Base-by-base conservation (phyloP, 2,888 invertebrate genomes). In the Rhingia campestris region DNA sequence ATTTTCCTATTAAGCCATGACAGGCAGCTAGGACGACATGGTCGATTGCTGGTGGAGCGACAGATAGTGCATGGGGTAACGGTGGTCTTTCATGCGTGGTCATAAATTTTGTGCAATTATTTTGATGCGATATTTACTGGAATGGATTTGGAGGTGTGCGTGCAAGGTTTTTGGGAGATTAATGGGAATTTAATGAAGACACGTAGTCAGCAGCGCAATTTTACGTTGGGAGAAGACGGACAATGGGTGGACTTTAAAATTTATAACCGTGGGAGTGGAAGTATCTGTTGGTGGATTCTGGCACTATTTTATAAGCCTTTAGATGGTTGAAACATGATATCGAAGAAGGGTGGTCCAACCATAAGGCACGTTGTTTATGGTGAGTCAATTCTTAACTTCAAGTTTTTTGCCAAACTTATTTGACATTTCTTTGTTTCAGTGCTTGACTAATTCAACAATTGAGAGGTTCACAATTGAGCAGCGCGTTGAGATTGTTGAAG, bases 41-140 rank as follows among this genome's bases (percentile, higher is more conserved):
- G 5, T 67, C 49, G 51, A 43, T 58, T 41, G 41, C 6, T 14
- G 30, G 37, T 22, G 10, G 53, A 45, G 47, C 35, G 33, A 39
- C 51, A 14, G 6, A 30, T 12, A 9, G 12, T 32, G 32, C 32
- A 47, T 47, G 58, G 41, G 7, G 10, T 49, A 22, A 45, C 59
- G 58, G 54, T 7, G 53, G 61, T 58, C 63, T 85, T 81, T 85
- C 85, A 81, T 85, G 85, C 81, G 85, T 85, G 85, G 53, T 67
- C 72, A 76, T 81, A 72, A 81, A 72, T 85, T 84, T 76, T 70
- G 76, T 81, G 81, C 85, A 85, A 85, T 85, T 85, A 84, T 80
- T 79, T 80, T 84, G 80, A 80, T 84, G 70, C 66, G 84, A 75
- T 80, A 84, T 80, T 74, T 80, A 74, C 74, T 74, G 41, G 49